Evolutionary conservation across 2,888 invertebrate genomes (phyloP).

Genomic region (Patella depressa): DNA sequence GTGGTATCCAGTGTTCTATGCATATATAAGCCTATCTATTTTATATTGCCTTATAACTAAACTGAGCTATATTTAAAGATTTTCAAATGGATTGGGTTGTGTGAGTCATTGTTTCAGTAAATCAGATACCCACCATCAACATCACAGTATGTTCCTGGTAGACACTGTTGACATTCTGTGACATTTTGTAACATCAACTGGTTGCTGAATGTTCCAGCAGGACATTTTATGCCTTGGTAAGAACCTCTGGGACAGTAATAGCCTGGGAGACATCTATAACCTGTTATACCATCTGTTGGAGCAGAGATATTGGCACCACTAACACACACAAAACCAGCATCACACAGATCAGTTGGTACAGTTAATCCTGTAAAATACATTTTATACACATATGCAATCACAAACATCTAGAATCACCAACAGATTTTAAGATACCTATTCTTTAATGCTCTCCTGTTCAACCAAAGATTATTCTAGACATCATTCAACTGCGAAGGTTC

Average conservation of each 20-base stretch:
- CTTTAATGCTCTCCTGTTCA: background rate
- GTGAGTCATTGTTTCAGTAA: background rate
- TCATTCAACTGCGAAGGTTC: background rate
- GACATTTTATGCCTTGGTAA: conserved; percentile 60
- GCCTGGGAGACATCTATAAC: conserved; percentile 62
- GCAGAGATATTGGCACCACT: conserved; percentile 53
- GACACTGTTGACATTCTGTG: conserved; percentile 60
- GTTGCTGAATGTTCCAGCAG: conserved; percentile 65
- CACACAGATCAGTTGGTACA: conserved; percentile 56
- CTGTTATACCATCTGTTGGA: conserved; percentile 62
- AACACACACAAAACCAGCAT: conserved; percentile 65
- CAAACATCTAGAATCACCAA: too few species aligned
- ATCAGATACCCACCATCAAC: conserved; percentile 50
- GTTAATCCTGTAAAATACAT: conserved; percentile 37
- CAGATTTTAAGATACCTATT: too few species aligned
- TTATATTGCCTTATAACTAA: too few species aligned
- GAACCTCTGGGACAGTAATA: conserved; percentile 64
- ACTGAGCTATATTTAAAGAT: too few species aligned
- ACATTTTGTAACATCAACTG: conserved; percentile 56
- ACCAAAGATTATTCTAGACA: background rate
- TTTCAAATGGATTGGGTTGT: too few species aligned
- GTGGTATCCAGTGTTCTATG: too few species aligned
- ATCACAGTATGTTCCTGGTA: conserved; percentile 62
- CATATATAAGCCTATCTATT: too few species aligned
- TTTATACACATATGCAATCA: background rate